Base-by-base conservation (phyloP, 2,797 vertebrate genomes). In the Hirundo rustica region DNA sequence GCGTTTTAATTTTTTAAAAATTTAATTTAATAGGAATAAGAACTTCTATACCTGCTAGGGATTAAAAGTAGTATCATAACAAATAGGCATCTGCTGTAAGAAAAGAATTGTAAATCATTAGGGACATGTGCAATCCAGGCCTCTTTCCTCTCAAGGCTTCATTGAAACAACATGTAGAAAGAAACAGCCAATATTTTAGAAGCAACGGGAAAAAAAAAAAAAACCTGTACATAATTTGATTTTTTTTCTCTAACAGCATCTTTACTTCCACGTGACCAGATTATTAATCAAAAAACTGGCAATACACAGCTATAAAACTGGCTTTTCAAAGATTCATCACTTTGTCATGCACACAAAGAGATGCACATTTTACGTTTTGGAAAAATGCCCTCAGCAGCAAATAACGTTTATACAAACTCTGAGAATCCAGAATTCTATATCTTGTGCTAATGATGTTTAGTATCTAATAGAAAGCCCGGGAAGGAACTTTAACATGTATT, bases 361-460 rank as follows among this genome's bases (percentile, higher is more conserved):
- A 93, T 66, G 30, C 2, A 8, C 53, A 54, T 92, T 90, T 94
- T 87, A 83, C 11, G 0, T n/a, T 38, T 74, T 94, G 95, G 86
- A 89, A 90, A 91, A 94, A 83, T 89, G 83, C 83, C 81, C 47
- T 94, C 44, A 55, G 65, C 50, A 77, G 89, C 68, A 94, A 94
- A 92, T 77, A 89, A 55, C 74, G 61, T 87, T 88, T 82, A 87
- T 77, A 92, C 64, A 88, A 91, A 85, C n/a, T 38, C 40, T 76
- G 80, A 34, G 76, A 81, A 61, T 71, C 70, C 81, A 93, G 88
- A 84, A 91, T 91, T 80, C 85, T 29, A 61, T 83, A 81, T 85
- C 74, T 48, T 68, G 77, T 75, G 78, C 48, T 96, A 97, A 97
- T 81, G 93, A 92, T 93, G 92, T 89, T 97, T 97, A 89, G 77